Evolutionary conservation across 1,140 invertebrate species (phyloP), one percentile per base, ranked within the genome.

Genomic region (Drosophila micromelanica): DNA sequence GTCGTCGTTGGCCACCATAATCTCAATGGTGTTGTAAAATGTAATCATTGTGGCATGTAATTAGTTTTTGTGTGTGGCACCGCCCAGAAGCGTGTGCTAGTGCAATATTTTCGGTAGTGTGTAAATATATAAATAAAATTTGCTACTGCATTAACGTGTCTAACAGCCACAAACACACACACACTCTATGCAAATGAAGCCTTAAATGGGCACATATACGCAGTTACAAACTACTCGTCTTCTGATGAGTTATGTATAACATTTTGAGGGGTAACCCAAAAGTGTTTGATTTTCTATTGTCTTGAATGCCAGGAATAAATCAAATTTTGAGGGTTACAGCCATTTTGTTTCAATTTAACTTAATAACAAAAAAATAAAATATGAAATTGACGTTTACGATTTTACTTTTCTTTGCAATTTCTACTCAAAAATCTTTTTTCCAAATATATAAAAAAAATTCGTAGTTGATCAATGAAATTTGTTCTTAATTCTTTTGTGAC

Each of bases 11-110:
- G 38, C 13, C 32, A 3, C 38, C 17, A 75, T 55, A 71, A 48
- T 60, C 82, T 87, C 70, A 43, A 78, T 87, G 75, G 75, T 69
- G 60, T 72, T 82, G 78, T 82, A 89, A 89, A 82, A 87, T 89
- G 72, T 89, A 87, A 87, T 87, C 79, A 84, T 89, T 87, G 79
- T 89, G 84, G 84, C 84, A 71, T 87, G 76, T 87, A 87, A 87
- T 87, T 87, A 87, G 82, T 87, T 87, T 87, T 89, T 89, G 76
- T 79, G 64, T 80, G 70, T 43, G 15, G 40, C 54, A 51, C 38
- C 63, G 35, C 20, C 54, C 23, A 71, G 23, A 38, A 40, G 45
- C 38, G 32, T 35, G 37, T 38, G 37, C 17, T 20, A 61, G 76
- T 55, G 72, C 20, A 54, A 68, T 23, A 52, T 54, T 51, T 63